A percentile compares a stretch with the other conserved stretches of the same genome.
phyloP scores from a whole-genome alignment of 2,797 vertebrate genomes.

The Anas bahamensis region DNA sequence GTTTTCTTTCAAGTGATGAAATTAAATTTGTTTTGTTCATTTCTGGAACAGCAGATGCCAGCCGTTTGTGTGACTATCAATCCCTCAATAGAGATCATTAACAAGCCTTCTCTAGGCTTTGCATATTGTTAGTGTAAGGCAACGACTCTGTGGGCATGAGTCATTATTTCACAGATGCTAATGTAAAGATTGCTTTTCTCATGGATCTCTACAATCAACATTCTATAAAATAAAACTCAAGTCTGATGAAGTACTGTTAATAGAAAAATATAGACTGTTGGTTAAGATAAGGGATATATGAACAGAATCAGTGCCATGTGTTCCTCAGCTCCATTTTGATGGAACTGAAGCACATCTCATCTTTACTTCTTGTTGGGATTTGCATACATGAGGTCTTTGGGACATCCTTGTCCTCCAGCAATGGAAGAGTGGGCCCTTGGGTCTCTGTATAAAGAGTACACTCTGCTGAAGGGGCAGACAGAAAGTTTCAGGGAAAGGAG shows the following conservation, averaged over 20 bases:
- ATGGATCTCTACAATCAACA: neutral
- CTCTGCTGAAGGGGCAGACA: neutral
- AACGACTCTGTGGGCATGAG: neutral
- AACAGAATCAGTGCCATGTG: neutral
- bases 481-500: neutral
- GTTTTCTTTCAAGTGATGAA: neutral
- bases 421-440: neutral
- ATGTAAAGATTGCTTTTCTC: neutral
- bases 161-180: conserved; percentile 17
- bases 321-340: neutral
- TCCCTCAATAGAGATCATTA: neutral
- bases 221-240: neutral
- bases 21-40: neutral
- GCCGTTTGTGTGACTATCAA: neutral
- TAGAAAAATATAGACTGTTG: neutral
- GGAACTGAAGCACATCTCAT: neutral
- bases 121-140: neutral
- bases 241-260: neutral
- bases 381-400: neutral
- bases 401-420: neutral
- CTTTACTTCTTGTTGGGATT: neutral
- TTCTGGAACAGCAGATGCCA: conserved; percentile 30
- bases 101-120: neutral
- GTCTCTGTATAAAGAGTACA: neutral
- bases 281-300: neutral